These are phyloP conservation scores for Drosophila sp. DNA, from an alignment of 1,140 invertebrate species.

Conservation along the genomic window DNA sequence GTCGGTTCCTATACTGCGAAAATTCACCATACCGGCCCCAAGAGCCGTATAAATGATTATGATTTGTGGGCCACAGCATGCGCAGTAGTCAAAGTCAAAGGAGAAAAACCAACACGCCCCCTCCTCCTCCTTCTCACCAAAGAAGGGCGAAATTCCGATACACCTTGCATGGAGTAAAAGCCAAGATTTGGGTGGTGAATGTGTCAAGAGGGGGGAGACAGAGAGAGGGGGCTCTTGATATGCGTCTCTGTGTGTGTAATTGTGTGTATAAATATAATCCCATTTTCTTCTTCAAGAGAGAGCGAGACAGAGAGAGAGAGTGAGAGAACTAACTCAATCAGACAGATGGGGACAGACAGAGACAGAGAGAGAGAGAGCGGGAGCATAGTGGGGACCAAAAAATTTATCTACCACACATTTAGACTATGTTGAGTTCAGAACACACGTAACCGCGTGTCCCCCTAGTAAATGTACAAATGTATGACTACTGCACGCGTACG, in stretches of 20 bases:
- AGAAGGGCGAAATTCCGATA: constrained; percentile 31
- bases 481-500: constrained; percentile 4
- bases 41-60: constrained; percentile 50
- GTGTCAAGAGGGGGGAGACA: neutral
- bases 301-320: constrained; percentile 14
- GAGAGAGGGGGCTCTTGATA: constrained; percentile 5
- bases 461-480: constrained; percentile 38
- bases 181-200: constrained; percentile 5
- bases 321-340: constrained; percentile 16
- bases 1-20: constrained; percentile 32
- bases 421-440: constrained; percentile 46
- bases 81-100: constrained; percentile 54
- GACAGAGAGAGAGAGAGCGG: neutral
- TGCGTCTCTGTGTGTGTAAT: constrained; percentile 13
- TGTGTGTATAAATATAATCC: constrained; percentile 52
- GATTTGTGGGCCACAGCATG: constrained; percentile 59
- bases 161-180: constrained; percentile 41
- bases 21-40: constrained; percentile 67
- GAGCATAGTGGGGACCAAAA: constrained; percentile 15
- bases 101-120: constrained; percentile 8
- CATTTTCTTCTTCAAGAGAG: neutral
- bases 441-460: constrained; percentile 61
- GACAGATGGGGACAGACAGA: constrained; percentile 4
- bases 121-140: neutral
- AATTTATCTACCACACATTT: constrained; percentile 57